Evolutionary conservation across 92 coral and sea anemone genomes (phyloP), one percentile per base, ranked within the genome.

Genomic region (Blastomussa wellsi): DNA sequence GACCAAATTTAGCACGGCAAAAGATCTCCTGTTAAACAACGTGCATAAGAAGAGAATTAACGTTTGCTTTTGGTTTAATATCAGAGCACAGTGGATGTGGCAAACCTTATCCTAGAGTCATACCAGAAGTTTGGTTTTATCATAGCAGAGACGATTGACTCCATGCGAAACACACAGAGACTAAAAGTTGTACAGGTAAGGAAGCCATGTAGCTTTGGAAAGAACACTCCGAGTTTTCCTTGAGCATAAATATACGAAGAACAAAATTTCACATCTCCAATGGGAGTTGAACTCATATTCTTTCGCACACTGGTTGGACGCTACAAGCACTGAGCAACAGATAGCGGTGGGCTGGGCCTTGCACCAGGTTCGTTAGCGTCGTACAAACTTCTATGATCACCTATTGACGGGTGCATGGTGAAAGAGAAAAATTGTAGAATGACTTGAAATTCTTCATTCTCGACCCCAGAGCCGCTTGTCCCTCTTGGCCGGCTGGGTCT

Each of bases 71-170:
- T 3, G 4, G 53, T 79, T 75, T 74, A 95, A 94, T 86, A 80
- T 67, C 90, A 89, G 32, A 83, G 92, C 65, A 90, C 95, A 53
- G 98, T 96, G 44, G 98, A 94, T 78, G 98, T 96, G 47, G 93
- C 96, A 8, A 88, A 80, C 75, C 88, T 96, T 42, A 94, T 94
- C 64, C 71, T 97, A 44, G 98, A 94, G 82, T 94, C 99, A 1
- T 97, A 94, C 66, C 97, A 95, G 86, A 97, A 94, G 86, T 94
- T 94, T 86, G 97, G 99, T 22, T 97, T 97, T 72, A 94, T 97
- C 76, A 95, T 98, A 14, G 94, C 94, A 4, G 99, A 94, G 79
- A 91, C 92, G 8, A 97, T 97, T 42, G 99, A 94, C 76, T 95
- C 96, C 37, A 90, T 91, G 98, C 90, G 98, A 69, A 96, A 96